Evolutionary conservation across 2,797 vertebrate genomes (phyloP), one percentile per base, ranked within the genome.

Genomic region (Lacerta viridis): DNA sequence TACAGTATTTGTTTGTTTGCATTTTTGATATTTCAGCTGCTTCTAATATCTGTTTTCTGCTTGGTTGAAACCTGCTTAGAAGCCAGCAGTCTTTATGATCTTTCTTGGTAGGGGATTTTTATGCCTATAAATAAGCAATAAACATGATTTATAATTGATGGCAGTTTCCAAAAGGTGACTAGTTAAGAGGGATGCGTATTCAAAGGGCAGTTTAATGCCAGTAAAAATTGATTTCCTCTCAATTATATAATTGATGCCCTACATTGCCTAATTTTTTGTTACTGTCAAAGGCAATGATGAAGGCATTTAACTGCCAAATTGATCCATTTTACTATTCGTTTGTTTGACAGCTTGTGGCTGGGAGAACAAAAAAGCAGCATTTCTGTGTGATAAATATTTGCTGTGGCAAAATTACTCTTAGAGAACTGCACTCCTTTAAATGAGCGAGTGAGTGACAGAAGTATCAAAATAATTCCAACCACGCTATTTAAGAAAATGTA

Each of bases 291-390:
- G 64, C 72, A 90, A 68, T 23, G 2, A 81, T 91, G 87, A 83
- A 82, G 87, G 78, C 84, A 83, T 39, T 55, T 76, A 88, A 77
- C 84, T 93, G 33, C 80, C 88, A 93, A 92, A 90, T 88, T 83
- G 90, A 80, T 92, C 88, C 43, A 25, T 89, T 92, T 93, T 88
- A 85, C 75, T 93, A 61, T 36, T 71, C 88, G 23, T 41, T 94
- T 94, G 86, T 85, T 95, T 94, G 93, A 77, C 59, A 88, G 81
- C 61, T 85, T 88, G 59, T 89, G 89, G 89, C 77, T 1, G 8
- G 46, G 83, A 91, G 88, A 81, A 85, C 88, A 83, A 66, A 89
- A 77, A 88, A 88, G 89, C 91, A 79, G 0, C 66, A 88, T 94
- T 95, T 95, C 86, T 91, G 36, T 92, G 72, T 81, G 72, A 64